These are phyloP conservation scores for Champsocephalus gunnari DNA, from an alignment of 2,797 vertebrate genomes.

Conservation along the genomic window DNA sequence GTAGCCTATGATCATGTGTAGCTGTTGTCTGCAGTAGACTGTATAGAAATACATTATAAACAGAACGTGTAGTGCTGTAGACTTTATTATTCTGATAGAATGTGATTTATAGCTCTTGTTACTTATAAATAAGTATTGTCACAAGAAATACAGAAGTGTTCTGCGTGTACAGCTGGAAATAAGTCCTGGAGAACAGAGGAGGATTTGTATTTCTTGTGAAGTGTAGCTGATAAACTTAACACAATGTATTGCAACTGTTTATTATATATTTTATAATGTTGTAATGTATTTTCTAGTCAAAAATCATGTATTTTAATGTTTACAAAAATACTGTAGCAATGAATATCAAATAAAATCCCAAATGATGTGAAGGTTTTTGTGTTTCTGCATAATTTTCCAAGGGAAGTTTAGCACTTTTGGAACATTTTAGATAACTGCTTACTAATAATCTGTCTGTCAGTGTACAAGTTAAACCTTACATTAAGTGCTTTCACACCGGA, in stretches of 20 bases:
- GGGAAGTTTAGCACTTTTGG: too few species aligned
- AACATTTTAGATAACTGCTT: not conserved
- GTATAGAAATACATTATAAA: slow-evolving; percentile 5
- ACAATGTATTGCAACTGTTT: slow-evolving; percentile 28
- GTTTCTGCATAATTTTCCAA: not conserved
- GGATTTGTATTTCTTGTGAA: slow-evolving; percentile 1
- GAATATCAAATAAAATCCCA: slow-evolving; percentile 38
- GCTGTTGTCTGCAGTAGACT: slow-evolving; percentile 8
- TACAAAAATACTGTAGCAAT: slow-evolving; percentile 30
- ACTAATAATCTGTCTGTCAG: slow-evolving; percentile 4
- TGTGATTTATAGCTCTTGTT: slow-evolving; percentile 39
- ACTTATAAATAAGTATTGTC: slow-evolving; percentile 10
- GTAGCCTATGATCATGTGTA: slow-evolving; percentile 19
- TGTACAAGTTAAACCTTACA: not conserved
- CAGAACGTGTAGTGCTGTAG: slow-evolving; percentile 11
- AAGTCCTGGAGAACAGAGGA: not conserved
- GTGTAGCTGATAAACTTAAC: slow-evolving; percentile 11
- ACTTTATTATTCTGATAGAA: slow-evolving; percentile 44
- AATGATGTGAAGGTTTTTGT: slow-evolving; percentile 3
- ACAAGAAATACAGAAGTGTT: slow-evolving; percentile 1
- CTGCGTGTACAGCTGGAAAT: not conserved
- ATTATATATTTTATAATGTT: slow-evolving; percentile 58
- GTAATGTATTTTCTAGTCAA: slow-evolving; percentile 56
- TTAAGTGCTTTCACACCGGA: too few species aligned
- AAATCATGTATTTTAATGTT: slow-evolving; percentile 42